Evolutionary conservation across 2,888 invertebrate species (phyloP), one percentile per base, ranked within the genome.

Genomic region (Sarcophaga caerulescens): DNA sequence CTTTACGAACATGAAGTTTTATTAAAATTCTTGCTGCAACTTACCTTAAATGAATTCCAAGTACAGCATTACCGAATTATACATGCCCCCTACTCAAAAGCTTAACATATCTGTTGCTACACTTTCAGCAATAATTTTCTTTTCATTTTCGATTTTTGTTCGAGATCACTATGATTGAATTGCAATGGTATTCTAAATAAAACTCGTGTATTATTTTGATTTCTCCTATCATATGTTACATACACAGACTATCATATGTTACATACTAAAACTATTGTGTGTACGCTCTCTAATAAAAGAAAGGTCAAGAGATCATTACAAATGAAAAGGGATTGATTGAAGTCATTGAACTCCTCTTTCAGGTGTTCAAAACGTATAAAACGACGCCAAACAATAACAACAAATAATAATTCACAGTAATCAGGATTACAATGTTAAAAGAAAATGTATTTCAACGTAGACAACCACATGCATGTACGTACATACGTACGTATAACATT

Each of bases 321-420:
- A 75, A 75, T 5, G 52, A 76, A 21, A 66, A 79, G 83, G 77
- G 86, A 84, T 81, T 74, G 81, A 70, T 84, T 84, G 35, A 60
- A 84, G 86, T 86, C 84, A 78, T 81, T 84, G 86, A 86, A 86
- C 86, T 84, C 52, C 86, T 84, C 52, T 84, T 84, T 84, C 81
- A 86, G 84, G 86, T 86, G 83, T 81, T 70, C 69, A 70, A 35
- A 35, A 35, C 11, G 77, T 76, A 59, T 17, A 59, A 68, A 21
- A 70, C 12, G 57, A 19, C 35, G n/a, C 21, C 45, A 52, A 52
- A 69, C 21, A 21, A 70, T 63, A 23, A 60, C 23, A 66, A 57
- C 65, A 65, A 45, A 69, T 68, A 66, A 66, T 75, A 60, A 65
- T 80, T 65, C 8, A 6, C 63, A 70, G 70, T 66, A 76, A 80